Evolutionary conservation across 2,113 vertebrate species (phyloP), one percentile per base, ranked within the genome.

Genomic region (Patagioenas fasciata): DNA sequence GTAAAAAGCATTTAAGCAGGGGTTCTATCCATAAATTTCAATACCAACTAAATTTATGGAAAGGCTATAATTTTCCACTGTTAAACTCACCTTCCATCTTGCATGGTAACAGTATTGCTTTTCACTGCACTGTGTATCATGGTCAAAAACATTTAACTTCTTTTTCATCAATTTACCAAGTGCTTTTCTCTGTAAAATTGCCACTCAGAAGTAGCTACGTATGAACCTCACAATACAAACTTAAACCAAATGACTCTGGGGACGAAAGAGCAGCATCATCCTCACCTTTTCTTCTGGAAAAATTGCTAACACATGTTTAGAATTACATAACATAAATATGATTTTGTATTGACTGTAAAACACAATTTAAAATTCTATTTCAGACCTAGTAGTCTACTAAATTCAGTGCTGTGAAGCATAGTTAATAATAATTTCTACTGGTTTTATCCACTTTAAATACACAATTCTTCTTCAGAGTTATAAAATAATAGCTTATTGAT

Each of bases 141-240:
- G 4, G 9, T 10, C 6, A 62, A 80, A 40, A 58, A 3, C 5
- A 15, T 16, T 80, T 28, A 42, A 31, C 13, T 57, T 53, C 0
- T 75, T 62, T 85, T 44, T 28, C 13, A 62, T 82, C 60, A 17
- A 47, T 73, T 58, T 66, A 67, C 17, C 4, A 7, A 20, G 8
- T 23, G 21, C 61, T 85, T 70, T 80, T 16, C 26, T 48, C 61
- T 20, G 8, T 42, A 57, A 85, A 81, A 85, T 38, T 81, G 19
- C 8, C 26, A 60, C 12, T 78, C 80, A 53, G 5, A 58, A 44
- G 20, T 47, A 80, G 14, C 13, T 62, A 31, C 12, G 17, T 31
- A 42, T 10, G 11, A 60, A 64, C 4, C 4, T 19, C 15, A 56
- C 18, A 69, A 65, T 26, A 74, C 8, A 65, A 34, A 32, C 8